These are phyloP conservation scores for Perognathus longimembris DNA, from an alignment of 2,113 vertebrate genomes.

Conservation along the genomic window DNA sequence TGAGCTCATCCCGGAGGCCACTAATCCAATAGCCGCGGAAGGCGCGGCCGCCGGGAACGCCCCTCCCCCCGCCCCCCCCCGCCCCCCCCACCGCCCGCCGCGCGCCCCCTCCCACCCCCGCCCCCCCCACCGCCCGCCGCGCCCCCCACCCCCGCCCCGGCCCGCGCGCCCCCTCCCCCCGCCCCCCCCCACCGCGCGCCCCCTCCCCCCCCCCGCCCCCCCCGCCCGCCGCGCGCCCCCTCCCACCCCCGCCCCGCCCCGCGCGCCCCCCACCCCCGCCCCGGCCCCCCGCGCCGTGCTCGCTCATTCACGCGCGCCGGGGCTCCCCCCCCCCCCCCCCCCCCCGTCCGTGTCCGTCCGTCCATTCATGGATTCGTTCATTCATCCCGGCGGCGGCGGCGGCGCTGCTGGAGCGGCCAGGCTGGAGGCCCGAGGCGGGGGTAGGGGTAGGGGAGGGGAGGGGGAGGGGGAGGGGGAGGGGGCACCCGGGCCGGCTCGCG, in stretches of 20 bases:
- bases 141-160: not conserved
- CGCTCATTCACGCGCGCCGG: slow-evolving; percentile 67
- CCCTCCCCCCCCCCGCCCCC: too few species aligned
- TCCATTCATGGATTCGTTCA: too few species aligned
- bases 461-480: not conserved
- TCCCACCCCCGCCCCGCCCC: too few species aligned
- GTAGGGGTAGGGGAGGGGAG: not conserved
- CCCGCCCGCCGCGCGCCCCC: too few species aligned
- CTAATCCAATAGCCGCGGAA: slow-evolving; percentile 89
- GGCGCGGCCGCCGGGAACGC: slow-evolving; percentile 88
- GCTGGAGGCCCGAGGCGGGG: not conserved
- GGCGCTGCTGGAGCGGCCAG: not conserved
- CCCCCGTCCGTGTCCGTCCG: too few species aligned
- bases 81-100: slow-evolving; percentile 55
- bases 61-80: slow-evolving; percentile 82
- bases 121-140: not conserved
- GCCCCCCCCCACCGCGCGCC: not conserved
- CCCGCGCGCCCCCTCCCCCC: not conserved
- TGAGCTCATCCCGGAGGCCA: slow-evolving; percentile 90
- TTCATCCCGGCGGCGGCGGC: too few species aligned
- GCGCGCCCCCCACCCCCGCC: too few species aligned
- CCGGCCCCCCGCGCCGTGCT: not conserved
- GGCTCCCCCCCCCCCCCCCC: slow-evolving; percentile 68
- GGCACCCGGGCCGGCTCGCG: too few species aligned
- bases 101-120: slow-evolving; percentile 71